Base-by-base conservation (phyloP, 1,140 invertebrate genomes). In the Cotesia chilonis region DNA sequence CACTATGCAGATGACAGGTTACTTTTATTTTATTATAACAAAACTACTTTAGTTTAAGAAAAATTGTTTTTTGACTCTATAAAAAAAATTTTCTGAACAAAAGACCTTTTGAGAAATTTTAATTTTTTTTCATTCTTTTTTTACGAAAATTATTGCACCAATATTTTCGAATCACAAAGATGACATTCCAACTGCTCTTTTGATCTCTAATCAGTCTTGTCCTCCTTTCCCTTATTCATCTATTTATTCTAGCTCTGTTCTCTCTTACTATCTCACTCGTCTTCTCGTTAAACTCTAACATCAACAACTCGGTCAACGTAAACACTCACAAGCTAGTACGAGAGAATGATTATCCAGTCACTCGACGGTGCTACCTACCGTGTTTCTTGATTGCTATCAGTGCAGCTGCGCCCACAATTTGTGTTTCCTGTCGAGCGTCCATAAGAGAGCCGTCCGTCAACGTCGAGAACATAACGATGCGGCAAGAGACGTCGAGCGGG, bases 351-450 rank as follows among this genome's bases (percentile, higher is more conserved):
- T 85, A 84, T 83, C 81, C 80, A 78, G 81, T 78, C 79, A 82
- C 79, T 81, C 80, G 77, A 77, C 77, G 76, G 77, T 73, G 77
- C 81, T 81, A 81, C 80, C 80, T 81, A 81, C 79, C 80, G 78
- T 83, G 82, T 83, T 81, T 80, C 81, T 83, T 83, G 84, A 85
- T 85, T 84, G 81, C 80, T 81, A 84, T 85, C 84, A 80, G 79
- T 76, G 78, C 83, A 84, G 84, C 84, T 85, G 84, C 83, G 78
- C 83, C 82, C 82, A 85, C 83, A 85, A 84, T 85, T 85, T 84
- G 83, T 84, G 84, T 84, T 85, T 77, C 81, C 82, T 78, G 84
- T 85, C 82, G 80, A 78, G 77, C 79, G 79, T 78, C 79, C 78
- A 79, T 83, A 84, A 85, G 81, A 83, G 83, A 85, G 82, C 82